Evolutionary conservation across 35 echinoderm and acorn worm species (phyloP).

Genomic region (Diadema setosum): DNA sequence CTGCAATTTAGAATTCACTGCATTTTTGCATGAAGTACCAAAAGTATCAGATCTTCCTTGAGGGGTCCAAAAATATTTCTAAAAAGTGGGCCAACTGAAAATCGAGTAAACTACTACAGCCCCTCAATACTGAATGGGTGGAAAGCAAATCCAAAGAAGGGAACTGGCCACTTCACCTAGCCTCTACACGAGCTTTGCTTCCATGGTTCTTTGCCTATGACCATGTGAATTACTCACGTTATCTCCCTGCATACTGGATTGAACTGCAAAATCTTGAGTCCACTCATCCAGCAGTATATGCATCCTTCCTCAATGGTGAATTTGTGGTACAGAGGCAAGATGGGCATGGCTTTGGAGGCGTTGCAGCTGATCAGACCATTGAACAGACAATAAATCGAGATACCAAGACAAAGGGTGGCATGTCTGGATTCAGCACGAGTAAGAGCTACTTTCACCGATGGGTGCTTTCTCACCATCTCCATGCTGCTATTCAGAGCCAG

Average conservation of each 20-base stretch:
- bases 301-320: neutral
- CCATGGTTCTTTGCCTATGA: constrained; percentile 77
- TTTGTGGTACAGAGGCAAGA: constrained; percentile 46
- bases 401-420: constrained; percentile 45
- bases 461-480: constrained; percentile 35
- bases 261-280: constrained; percentile 40
- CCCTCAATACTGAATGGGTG: neutral
- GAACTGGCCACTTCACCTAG: neutral
- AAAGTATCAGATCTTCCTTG: constrained; percentile 26
- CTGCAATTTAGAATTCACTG: neutral
- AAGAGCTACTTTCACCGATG: constrained; percentile 8
- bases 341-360: neutral
- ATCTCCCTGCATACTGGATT: constrained; percentile 47
- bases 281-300: constrained; percentile 25
- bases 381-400: constrained; percentile 59
- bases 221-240: constrained; percentile 43
- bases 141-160: constrained; percentile 15
- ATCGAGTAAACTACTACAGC: constrained; percentile 42
- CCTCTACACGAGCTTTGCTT: neutral
- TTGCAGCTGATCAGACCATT: constrained; percentile 34
- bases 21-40: neutral
- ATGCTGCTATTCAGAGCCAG: constrained; percentile 28
- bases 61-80: constrained; percentile 51
- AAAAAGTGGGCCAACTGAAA: constrained; percentile 45
- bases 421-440: constrained; percentile 36